These are phyloP conservation scores for Cygnus buccinator DNA, from an alignment of 2,113 vertebrate species.

Conservation along the genomic window DNA sequence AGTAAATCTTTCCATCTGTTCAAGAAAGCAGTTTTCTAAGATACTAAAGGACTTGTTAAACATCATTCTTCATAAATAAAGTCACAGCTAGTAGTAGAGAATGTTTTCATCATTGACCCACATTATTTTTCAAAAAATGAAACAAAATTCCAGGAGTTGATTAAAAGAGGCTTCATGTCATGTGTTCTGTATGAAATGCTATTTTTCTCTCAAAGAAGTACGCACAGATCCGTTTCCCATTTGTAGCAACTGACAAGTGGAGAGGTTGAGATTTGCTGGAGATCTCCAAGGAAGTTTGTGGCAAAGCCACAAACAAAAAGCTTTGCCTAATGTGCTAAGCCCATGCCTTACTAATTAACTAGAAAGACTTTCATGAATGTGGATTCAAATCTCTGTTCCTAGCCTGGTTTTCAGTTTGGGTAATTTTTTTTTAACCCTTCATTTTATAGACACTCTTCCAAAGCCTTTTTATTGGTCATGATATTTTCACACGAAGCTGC, in stretches of 20 bases:
- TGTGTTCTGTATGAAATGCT: neutral
- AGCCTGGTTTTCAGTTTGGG: neutral
- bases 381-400: neutral
- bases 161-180: neutral
- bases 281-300: neutral
- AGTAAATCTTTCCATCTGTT: neutral
- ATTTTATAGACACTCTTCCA: neutral
- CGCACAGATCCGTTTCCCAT: neutral
- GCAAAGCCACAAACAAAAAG: constrained; percentile 11
- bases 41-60: neutral
- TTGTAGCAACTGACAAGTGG: neutral
- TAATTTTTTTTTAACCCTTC: neutral
- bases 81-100: neutral
- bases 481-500: neutral
- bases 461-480: neutral
- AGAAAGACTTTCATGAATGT: neutral
- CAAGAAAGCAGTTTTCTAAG: neutral
- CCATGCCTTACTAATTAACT: neutral
- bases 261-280: neutral
- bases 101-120: neutral
- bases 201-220: neutral
- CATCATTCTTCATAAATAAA: neutral
- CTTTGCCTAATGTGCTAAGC: neutral
- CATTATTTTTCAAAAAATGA: neutral
- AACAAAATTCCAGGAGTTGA: neutral